A percentile compares a stretch with the other conserved stretches of the same genome.
These are phyloP conservation scores for Sphaerophoria rueppellii DNA, from an alignment of 2,888 invertebrate species.

Conservation along the genomic window DNA sequence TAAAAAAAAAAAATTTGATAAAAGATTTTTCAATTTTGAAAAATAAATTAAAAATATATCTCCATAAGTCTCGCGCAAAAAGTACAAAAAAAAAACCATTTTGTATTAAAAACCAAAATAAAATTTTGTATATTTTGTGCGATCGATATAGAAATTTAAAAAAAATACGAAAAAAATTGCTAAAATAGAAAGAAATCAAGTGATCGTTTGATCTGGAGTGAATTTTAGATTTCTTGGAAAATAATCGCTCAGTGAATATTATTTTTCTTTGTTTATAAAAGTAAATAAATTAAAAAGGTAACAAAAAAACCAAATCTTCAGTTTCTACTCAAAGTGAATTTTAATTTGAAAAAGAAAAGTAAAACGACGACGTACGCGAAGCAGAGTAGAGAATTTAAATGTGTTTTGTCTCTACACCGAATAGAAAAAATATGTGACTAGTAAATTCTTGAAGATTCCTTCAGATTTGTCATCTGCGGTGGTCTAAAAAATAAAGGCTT, in stretches of 20 bases:
- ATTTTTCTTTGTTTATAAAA: constrained; percentile 21
- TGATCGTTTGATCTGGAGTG: constrained; percentile 41
- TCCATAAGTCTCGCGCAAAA: constrained; percentile 53
- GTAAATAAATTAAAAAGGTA: constrained; percentile 45
- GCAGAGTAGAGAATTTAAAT: constrained; percentile 14
- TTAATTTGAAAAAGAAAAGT: not conserved
- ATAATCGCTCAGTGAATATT: constrained; percentile 12
- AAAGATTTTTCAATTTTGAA: not conserved
- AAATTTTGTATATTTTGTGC: constrained; percentile 52
- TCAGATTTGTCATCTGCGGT: not conserved
- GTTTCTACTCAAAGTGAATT: not conserved
- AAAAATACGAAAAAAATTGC: constrained; percentile 34
- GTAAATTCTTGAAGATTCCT: not conserved
- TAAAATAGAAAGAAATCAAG: constrained; percentile 5
- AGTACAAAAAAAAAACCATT: constrained; percentile 37
- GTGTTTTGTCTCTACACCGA: not conserved
- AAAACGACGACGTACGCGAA: not conserved
- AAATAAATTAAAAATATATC: constrained; percentile 3
- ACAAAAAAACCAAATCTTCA: constrained; percentile 9
- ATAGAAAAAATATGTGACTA: constrained; percentile 26
- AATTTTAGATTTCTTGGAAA: constrained; percentile 29
- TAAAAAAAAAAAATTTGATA: not conserved
- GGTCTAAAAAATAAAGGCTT: constrained; percentile 37
- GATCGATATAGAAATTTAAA: constrained; percentile 22
- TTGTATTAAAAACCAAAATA: constrained; percentile 35